A percentile compares a stretch with the other conserved stretches of the same genome.
Evolutionary conservation across 2,797 vertebrate genomes (phyloP).

Genomic region (Channa striata): DNA sequence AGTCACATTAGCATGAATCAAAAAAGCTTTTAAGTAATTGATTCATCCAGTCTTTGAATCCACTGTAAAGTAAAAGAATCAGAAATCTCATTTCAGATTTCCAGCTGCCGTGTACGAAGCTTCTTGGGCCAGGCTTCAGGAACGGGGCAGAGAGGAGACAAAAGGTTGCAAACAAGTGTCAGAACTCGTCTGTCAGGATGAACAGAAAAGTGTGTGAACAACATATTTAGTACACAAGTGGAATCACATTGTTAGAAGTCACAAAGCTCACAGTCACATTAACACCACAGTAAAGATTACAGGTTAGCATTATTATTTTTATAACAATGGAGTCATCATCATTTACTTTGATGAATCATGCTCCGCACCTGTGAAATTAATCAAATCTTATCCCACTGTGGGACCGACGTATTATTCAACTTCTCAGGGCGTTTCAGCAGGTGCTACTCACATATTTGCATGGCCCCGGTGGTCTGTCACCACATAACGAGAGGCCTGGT

Average conservation of each 20-base stretch:
- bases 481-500: background rate
- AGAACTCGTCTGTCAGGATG: conserved; percentile 16
- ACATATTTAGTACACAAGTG: background rate
- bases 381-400: conserved; percentile 35
- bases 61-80: background rate
- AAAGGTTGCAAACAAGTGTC: conserved; percentile 16
- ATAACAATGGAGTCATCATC: conserved; percentile 26
- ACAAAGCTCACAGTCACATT: background rate
- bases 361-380: background rate
- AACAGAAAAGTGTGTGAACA: background rate
- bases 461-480: conserved; percentile 23
- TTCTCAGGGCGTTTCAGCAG: conserved; percentile 26
- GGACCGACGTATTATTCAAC: conserved; percentile 10
- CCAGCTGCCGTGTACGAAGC: background rate
- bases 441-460: conserved; percentile 9
- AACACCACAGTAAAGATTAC: conserved; percentile 5
- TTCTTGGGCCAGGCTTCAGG: background rate
- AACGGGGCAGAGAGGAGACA: conserved; percentile 3
- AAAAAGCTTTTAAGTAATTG: background rate
- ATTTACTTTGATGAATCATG: conserved; percentile 20
- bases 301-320: background rate
- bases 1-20: background rate
- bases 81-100: background rate
- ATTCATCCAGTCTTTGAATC: background rate
- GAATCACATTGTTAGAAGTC: background rate